Base-by-base conservation (phyloP, 2,113 vertebrate genomes). In the Toxotes jaculatrix region DNA sequence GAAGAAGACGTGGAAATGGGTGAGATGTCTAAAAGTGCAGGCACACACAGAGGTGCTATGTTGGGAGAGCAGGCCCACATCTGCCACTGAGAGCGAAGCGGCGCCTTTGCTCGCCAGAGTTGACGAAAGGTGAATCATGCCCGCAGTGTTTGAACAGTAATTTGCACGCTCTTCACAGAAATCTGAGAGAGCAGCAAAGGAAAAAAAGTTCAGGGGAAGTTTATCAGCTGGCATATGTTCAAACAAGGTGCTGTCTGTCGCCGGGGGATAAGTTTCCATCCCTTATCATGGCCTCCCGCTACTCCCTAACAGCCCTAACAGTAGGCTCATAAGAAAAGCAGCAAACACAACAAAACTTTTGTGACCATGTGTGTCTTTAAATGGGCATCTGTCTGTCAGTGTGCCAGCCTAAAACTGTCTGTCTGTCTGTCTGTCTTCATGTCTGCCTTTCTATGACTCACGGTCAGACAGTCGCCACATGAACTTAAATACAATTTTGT, bases 81-180 rank as follows among this genome's bases (percentile, higher is more conserved):
- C 17, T 70, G 81, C 72, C 14, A n/a, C 55, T 70, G 78, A 73
- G 51, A 87, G 64, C 70, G 53, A 85, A 71, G 71, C 63, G 43
- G 82, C 2, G 74, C 60, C 77, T 91, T 90, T 83, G 72, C 59
- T 78, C 10, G 62, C 9, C 31, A 17, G 65, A 76, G 83, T 83
- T 73, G 67, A 63, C 21, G 71, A 79, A 80, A 92, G 88, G 85
- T 92, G 87, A 94, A 85, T 91, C 81, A 61, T 62, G 71, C 23
- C 69, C 43, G 55, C 78, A 71, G 66, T 95, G 91, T 94, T 94
- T 95, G 93, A 92, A 92, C 89, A 94, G 90, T 83, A 77, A 89
- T 93, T 95, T 92, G 83, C 93, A 94, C 47, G 8, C 70, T 82
- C 88, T 66, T 94, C 89, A 91, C 75, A 93, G 77, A 94, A 94